phyloP scores from a whole-genome alignment of 2,113 vertebrate genomes.

The Lophius piscatorius region DNA sequence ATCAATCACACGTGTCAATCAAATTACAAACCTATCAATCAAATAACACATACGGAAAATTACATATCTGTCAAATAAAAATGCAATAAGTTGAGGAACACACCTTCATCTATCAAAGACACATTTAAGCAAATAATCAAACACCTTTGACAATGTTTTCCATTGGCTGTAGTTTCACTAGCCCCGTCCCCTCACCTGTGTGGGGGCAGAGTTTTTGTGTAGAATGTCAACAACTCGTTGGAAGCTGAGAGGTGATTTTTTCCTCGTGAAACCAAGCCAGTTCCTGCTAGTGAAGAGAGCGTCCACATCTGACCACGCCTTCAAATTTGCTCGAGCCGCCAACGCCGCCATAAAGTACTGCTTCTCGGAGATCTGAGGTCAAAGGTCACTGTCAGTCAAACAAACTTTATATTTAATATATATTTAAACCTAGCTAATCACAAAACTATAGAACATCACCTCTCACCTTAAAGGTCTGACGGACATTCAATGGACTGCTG shows the following conservation, averaged over 20 bases:
- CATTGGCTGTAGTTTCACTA: not conserved
- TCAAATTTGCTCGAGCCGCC: slow-evolving; percentile 91
- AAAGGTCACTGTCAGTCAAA: not conserved
- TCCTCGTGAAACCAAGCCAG: slow-evolving; percentile 95
- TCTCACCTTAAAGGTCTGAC: slow-evolving; percentile 93
- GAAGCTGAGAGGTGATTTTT: slow-evolving; percentile 91
- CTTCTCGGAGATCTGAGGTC: slow-evolving; percentile 90
- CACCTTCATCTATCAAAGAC: not conserved
- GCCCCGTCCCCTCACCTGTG: slow-evolving; percentile 76
- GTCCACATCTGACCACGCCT: slow-evolving; percentile 92
- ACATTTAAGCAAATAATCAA: not conserved
- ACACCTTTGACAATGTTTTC: not conserved
- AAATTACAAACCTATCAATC: too few relatives aligned
- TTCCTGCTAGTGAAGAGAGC: slow-evolving; percentile 91
- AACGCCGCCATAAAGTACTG: slow-evolving; percentile 91
- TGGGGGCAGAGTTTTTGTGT: slow-evolving; percentile 91
- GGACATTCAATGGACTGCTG: slow-evolving; percentile 93
- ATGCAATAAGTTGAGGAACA: too few relatives aligned
- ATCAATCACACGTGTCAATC: too few relatives aligned
- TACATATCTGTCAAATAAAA: too few relatives aligned
- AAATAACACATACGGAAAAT: too few relatives aligned
- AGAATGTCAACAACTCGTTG: slow-evolving; percentile 93
- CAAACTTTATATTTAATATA: not conserved
- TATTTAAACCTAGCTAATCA: too few relatives aligned
- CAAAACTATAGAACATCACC: too few relatives aligned